Base-by-base conservation (phyloP, 2,113 vertebrate genomes). In the Lipophrys pholis region DNA sequence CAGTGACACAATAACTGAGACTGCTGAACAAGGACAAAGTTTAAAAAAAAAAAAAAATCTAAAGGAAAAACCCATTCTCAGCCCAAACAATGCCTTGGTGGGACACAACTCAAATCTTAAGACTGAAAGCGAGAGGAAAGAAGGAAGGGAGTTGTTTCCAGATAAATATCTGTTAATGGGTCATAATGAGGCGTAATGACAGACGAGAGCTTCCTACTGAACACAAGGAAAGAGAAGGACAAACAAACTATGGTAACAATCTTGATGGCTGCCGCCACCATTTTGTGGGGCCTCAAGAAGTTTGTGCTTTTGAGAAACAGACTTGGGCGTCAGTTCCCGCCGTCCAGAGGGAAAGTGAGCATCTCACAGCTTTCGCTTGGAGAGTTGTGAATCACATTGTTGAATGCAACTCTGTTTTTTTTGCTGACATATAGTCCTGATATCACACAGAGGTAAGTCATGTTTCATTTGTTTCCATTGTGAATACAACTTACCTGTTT, bases 121-220 rank as follows among this genome's bases (percentile, higher is more conserved):
- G 88, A 49, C 45, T 68, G 80, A 72, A 78, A 73, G 80, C 82
- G 54, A 54, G 86, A 85, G 82, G 76, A 71, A 87, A 83, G 77
- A 84, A 91, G 90, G 87, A 93, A 92, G 87, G 89, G 93, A 91
- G 88, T 88, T 73, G 92, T 81, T 89, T 88, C 83, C 68, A 93
- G 91, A 94, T 93, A 94, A 93, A 93, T 94, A 93, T 89, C 82
- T 88, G 89, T 65, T 94, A 94, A 94, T 94, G 92, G 93, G 64
- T 86, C 69, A 56, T 94, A 94, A 94, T 94, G 91, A 89, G 54
- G 68, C 80, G 71, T 93, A 93, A 94, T 93, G 94, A 94, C 92
- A 87, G 94, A 94, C 79, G 63, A 83, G 87, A 82, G 64, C 82
- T 93, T 94, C 93, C 94, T 89, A 72, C 78, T 69, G 66, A 89